These are phyloP conservation scores for Chlorops oryzae DNA, from an alignment of 1,140 invertebrate genomes.

Conservation along the genomic window DNA sequence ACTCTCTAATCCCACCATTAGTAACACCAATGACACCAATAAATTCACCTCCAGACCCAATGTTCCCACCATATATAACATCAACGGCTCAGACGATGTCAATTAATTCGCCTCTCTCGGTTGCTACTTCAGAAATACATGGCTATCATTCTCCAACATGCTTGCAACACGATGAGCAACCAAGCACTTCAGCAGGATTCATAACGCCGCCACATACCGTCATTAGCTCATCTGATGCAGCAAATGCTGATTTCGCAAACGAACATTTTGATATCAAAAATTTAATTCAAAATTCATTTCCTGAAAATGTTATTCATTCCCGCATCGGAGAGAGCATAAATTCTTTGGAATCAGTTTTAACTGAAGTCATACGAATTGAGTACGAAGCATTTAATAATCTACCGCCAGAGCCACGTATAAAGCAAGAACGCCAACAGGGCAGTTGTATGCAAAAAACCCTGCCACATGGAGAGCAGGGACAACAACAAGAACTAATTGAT, in stretches of 20 bases:
- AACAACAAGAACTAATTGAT: slow-evolving; percentile 50
- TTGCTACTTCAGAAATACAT: slow-evolving; percentile 16
- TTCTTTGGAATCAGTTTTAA: slow-evolving; percentile 74
- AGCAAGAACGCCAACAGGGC: slow-evolving; percentile 29
- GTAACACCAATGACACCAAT: slow-evolving; percentile 1
- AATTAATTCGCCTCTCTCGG: not conserved
- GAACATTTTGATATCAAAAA: slow-evolving; percentile 28
- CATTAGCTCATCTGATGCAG: slow-evolving; percentile 24
- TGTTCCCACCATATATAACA: not conserved
- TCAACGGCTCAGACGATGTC: slow-evolving; percentile 2
- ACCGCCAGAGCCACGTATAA: slow-evolving; percentile 38
- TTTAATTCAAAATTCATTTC: slow-evolving; percentile 23
- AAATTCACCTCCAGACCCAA: not conserved
- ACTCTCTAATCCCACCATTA: slow-evolving; percentile 3
- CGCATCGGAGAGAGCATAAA: slow-evolving; percentile 40
- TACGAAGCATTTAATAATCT: slow-evolving; percentile 53
- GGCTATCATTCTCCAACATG: slow-evolving; percentile 24
- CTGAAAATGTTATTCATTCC: slow-evolving; percentile 3
- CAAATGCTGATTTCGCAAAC: slow-evolving; percentile 8
- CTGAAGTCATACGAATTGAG: slow-evolving; percentile 76
- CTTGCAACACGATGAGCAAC: slow-evolving; percentile 22
- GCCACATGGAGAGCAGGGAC: too few relatives aligned
- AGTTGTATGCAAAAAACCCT: slow-evolving; percentile 49
- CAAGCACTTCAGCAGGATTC: slow-evolving; percentile 28
- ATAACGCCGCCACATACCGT: slow-evolving; percentile 22